Percentiles rank a stretch among this genome's conserved stretches.
Evolutionary conservation across 1,140 invertebrate species (phyloP).

Genomic region (Liolophura sinensis): DNA sequence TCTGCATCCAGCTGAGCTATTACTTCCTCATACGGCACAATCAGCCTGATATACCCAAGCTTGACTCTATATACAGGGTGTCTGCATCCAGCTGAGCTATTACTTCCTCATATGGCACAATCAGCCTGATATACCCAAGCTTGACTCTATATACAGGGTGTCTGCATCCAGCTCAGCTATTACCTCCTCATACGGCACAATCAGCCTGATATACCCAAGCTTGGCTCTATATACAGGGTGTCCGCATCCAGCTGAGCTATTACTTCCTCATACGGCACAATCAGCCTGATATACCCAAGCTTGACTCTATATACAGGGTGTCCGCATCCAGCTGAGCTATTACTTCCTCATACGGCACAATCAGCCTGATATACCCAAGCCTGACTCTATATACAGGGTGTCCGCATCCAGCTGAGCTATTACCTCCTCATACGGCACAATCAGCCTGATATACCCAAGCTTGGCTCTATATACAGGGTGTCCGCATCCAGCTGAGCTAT

Average conservation of each 20-base stretch:
- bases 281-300: conserved; percentile 66
- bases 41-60: conserved; percentile 61
- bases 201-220: conserved; percentile 66
- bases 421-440: conserved; percentile 66
- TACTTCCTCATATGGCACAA: conserved; percentile 65
- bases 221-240: conserved; percentile 65
- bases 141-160: conserved; percentile 65
- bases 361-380: conserved; percentile 66
- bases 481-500: conserved; percentile 77
- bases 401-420: conserved; percentile 76
- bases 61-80: conserved; percentile 65
- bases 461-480: conserved; percentile 65
- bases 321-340: conserved; percentile 77
- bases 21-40: conserved; percentile 66
- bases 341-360: conserved; percentile 66
- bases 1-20: conserved; percentile 77
- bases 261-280: conserved; percentile 66
- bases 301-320: conserved; percentile 65
- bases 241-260: conserved; percentile 77
- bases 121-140: conserved; percentile 66
- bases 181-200: conserved; percentile 66
- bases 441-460: conserved; percentile 66
- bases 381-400: conserved; percentile 65
- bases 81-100: conserved; percentile 77
- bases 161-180: conserved; percentile 76